A percentile compares a stretch with the other conserved stretches of the same genome.
Evolutionary conservation across 1,140 invertebrate species (phyloP).

Genomic region (Dryas iulia): DNA sequence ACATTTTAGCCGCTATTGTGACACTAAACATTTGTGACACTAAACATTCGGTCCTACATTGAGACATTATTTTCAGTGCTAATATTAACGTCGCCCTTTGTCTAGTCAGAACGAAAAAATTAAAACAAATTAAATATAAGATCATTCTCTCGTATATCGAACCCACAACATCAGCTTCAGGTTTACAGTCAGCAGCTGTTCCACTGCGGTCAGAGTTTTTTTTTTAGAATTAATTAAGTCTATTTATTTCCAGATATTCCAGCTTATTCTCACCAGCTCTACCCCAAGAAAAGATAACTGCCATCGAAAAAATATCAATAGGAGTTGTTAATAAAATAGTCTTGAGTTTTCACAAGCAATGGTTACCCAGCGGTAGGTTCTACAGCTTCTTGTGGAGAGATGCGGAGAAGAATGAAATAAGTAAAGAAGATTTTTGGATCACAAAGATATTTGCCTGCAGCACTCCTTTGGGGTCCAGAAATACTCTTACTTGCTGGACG

Average conservation of each 20-base stretch:
- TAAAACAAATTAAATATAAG: too few relatives aligned
- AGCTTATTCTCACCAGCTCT: slow-evolving; percentile 45
- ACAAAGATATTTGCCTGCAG: slow-evolving; percentile 41
- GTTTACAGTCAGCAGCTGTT: too few relatives aligned
- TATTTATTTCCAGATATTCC: slow-evolving; percentile 40
- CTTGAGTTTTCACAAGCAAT: slow-evolving; percentile 38
- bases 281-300: slow-evolving; percentile 41
- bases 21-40: too few relatives aligned
- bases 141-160: too few relatives aligned
- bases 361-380: slow-evolving; percentile 34
- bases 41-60: too few relatives aligned
- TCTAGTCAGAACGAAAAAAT: too few relatives aligned
- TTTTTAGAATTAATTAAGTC: too few relatives aligned
- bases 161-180: too few relatives aligned
- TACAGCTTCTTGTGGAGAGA: slow-evolving; percentile 43
- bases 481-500: slow-evolving; percentile 43
- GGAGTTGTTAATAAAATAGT: slow-evolving; percentile 56
- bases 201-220: too few relatives aligned
- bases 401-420: slow-evolving; percentile 35
- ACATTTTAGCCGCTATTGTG: too few relatives aligned
- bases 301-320: slow-evolving; percentile 50
- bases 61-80: too few relatives aligned
- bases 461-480: slow-evolving; percentile 33
- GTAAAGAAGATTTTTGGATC: slow-evolving; percentile 39
- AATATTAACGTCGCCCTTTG: too few relatives aligned